phyloP scores from a whole-genome alignment of 2,888 invertebrate species.

The Limnephilus rhombicus region DNA sequence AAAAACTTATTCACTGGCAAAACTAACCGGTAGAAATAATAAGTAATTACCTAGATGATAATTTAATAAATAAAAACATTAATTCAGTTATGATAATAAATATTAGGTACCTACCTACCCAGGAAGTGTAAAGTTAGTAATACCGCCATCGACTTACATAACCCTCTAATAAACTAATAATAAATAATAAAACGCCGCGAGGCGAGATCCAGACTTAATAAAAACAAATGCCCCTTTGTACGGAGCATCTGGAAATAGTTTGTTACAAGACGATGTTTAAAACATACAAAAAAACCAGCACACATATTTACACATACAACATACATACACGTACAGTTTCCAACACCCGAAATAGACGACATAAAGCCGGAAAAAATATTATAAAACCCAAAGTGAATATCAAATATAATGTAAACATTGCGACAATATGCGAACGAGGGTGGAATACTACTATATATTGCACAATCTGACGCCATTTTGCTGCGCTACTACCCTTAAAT shows the following conservation, averaged over 20 bases:
- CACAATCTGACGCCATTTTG: slow-evolving; percentile 56
- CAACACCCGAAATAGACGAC: slow-evolving; percentile 25
- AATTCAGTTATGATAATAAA: not conserved
- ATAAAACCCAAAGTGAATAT: slow-evolving; percentile 17
- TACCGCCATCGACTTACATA: not conserved
- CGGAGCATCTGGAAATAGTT: slow-evolving; percentile 30
- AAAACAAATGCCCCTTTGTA: slow-evolving; percentile 19
- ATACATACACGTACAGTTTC: slow-evolving; percentile 6
- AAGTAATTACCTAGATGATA: not conserved
- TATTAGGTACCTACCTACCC: too few species aligned
- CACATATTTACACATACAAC: not conserved
- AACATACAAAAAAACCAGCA: slow-evolving; percentile 69
- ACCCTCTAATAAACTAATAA: not conserved
- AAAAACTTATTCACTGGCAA: not conserved
- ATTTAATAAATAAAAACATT: not conserved
- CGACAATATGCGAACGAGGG: slow-evolving; percentile 4
- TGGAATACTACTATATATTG: slow-evolving; percentile 22
- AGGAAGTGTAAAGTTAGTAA: not conserved
- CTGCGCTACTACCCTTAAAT: slow-evolving; percentile 51
- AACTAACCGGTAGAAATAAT: not conserved
- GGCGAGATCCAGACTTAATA: not conserved
- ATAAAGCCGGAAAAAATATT: slow-evolving; percentile 37
- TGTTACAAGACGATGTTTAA: slow-evolving; percentile 72
- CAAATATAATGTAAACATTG: slow-evolving; percentile 28
- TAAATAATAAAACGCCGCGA: not conserved